phyloP scores from a whole-genome alignment of 2,888 invertebrate genomes.

The Epinotia demarniana region DNA sequence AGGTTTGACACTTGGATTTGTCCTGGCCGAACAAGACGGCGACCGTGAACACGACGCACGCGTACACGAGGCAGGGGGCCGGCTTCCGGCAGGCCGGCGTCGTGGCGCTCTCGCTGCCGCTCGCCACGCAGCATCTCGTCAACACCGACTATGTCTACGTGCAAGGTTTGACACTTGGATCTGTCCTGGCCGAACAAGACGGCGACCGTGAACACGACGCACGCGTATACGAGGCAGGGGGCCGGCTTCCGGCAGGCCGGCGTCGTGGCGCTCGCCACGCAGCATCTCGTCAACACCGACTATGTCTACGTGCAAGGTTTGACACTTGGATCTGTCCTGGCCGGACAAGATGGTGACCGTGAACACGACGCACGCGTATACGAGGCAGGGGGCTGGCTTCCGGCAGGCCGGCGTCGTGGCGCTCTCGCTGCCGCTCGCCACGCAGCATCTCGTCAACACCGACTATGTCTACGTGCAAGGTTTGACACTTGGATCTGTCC shows the following conservation, averaged over 20 bases:
- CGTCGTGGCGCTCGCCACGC: too few species aligned
- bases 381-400: constrained; percentile 76
- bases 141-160: too few species aligned
- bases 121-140: constrained; percentile 89
- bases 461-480: constrained; percentile 84
- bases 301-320: too few species aligned
- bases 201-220: too few species aligned
- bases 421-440: constrained; percentile 89
- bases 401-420: constrained; percentile 86
- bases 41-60: too few species aligned
- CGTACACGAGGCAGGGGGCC: constrained; percentile 76
- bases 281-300: too few species aligned
- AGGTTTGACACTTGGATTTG: constrained; percentile 47
- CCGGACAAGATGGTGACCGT: constrained; percentile 88
- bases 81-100: constrained; percentile 85
- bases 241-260: too few species aligned
- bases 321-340: too few species aligned
- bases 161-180: too few species aligned
- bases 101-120: constrained; percentile 88
- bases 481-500: background rate
- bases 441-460: constrained; percentile 88
- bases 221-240: too few species aligned
- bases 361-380: constrained; percentile 86
- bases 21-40: too few species aligned
- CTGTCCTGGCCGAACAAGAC: too few species aligned